Base-by-base conservation (phyloP, 2,888 invertebrate species). In the Drosophila neonasuta region DNA sequence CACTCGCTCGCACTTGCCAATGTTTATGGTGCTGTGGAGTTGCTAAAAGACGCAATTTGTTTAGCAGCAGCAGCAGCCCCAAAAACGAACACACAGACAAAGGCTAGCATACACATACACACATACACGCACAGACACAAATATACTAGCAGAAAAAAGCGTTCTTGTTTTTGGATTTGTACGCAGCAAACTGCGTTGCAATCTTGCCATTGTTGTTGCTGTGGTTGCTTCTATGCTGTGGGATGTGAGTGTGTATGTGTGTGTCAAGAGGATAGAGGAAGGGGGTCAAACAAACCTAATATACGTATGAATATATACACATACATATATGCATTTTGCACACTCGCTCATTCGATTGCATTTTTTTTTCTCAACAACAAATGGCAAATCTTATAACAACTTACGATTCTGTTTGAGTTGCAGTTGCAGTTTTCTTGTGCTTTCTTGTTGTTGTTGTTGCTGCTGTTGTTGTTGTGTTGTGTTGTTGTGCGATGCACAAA, bases 1-100 rank as follows among this genome's bases (percentile, higher is more conserved):
- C 36, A 3, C 36, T n/a, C 52, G n/a, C 71, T 41, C 39, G 39
- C 15, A 13, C 39, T 41, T 41, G 39, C 39, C 45, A 54, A 45
- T 75, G 58, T 58, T 70, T 74, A 72, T 63, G 56, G 74, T 34
- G 46, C 50, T 56, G 57, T 44, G 68, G 60, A 73, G 73, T 74
- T 71, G 61, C 57, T 66, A 57, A 71, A 71, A 71, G 65, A 76
- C 74, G 74, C 76, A 76, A 71, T 74, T 71, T 71, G 59, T 56
- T 73, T 58, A 71, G 57, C 48, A 71, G 29, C 58, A 59, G 34
- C 48, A 36, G 34, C 24, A 24, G 24, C 24, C 20, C 52, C n/a
- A 4, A 36, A 36, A 36, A 36, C 36, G 11, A 11, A 15, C 20
- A 20, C 30, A 58, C 20, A 51, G 13, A 13, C 55, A 58, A 54